A percentile compares a stretch with the other conserved stretches of the same genome.
Evolutionary conservation across 2,888 invertebrate genomes (phyloP).

Genomic region (Cephus pulcher): DNA sequence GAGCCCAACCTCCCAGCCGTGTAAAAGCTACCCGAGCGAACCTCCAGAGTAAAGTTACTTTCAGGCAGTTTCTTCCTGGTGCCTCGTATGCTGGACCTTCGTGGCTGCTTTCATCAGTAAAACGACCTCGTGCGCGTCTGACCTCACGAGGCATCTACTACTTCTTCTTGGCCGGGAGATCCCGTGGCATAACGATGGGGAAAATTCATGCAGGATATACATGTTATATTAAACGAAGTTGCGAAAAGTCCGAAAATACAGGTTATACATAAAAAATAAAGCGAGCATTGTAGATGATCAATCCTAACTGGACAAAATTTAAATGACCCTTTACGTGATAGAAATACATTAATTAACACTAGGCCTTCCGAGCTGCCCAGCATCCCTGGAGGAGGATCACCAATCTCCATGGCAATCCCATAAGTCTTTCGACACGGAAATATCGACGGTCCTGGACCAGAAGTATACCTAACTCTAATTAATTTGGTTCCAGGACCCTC

Average conservation of each 20-base stretch:
- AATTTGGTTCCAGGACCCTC: not conserved
- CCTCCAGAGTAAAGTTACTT: not conserved
- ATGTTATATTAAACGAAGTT: not conserved
- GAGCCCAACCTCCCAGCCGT: not conserved
- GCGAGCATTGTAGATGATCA: rapidly evolving
- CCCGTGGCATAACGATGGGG: not conserved
- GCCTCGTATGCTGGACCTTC: not conserved
- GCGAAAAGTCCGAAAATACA: no score
- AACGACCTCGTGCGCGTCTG: constrained; percentile 3
- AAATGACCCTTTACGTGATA: not conserved
- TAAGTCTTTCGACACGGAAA: not conserved
- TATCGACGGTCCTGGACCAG: not conserved
- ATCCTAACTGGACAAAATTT: no score
- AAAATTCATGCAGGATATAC: not conserved
- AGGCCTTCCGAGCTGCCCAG: not conserved
- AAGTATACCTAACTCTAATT: not conserved
- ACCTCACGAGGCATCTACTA: not conserved
- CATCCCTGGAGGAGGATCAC: not conserved
- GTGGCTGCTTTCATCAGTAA: not conserved
- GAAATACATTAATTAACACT: not conserved
- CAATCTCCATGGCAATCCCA: not conserved
- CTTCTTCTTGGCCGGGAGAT: not conserved
- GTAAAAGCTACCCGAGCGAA: not conserved
- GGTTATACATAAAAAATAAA: no score
- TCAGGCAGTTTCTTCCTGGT: not conserved